These are phyloP conservation scores for Ictalurus punctatus DNA, from an alignment of 2,113 vertebrate species.

Conservation along the genomic window DNA sequence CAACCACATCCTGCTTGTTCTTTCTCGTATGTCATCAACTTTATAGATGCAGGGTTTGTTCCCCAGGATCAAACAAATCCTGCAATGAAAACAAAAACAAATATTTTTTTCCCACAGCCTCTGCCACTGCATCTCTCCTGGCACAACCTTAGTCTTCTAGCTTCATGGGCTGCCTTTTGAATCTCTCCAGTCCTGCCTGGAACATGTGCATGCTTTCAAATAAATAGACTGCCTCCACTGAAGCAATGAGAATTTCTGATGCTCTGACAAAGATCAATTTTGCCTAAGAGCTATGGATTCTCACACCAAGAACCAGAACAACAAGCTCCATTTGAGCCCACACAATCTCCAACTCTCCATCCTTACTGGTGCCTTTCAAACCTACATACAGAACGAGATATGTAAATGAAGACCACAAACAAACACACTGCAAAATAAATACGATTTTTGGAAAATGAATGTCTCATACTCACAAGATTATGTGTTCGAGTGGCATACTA, in stretches of 20 bases:
- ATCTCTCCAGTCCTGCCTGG: slow-evolving; percentile 42
- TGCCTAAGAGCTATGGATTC: slow-evolving; percentile 51
- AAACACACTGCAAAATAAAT: not conserved
- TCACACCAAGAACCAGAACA: slow-evolving; percentile 29
- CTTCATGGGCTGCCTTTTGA: slow-evolving; percentile 57
- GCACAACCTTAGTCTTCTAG: slow-evolving; percentile 30
- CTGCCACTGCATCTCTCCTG: not conserved
- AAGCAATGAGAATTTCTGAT: slow-evolving; percentile 60
- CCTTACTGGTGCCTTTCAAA: not conserved
- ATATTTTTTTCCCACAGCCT: not conserved
- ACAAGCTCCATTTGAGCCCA: slow-evolving; percentile 23
- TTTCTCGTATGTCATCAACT: not conserved
- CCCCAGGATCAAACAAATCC: slow-evolving; percentile 21
- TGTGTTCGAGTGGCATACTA: not conserved
- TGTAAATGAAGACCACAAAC: not conserved
- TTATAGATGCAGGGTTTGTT: slow-evolving; percentile 13
- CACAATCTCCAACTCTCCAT: slow-evolving; percentile 27
- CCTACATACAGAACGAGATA: not conserved
- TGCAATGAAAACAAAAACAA: slow-evolving; percentile 30
- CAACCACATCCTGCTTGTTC: not conserved
- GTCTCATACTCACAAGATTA: not conserved
- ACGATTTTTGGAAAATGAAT: not conserved
- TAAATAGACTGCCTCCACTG: slow-evolving; percentile 52
- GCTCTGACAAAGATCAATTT: slow-evolving; percentile 61
- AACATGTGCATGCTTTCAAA: slow-evolving; percentile 54